These are phyloP conservation scores for Drosophila equinoxialis DNA, from an alignment of 1,140 invertebrate genomes.

Conservation along the genomic window DNA sequence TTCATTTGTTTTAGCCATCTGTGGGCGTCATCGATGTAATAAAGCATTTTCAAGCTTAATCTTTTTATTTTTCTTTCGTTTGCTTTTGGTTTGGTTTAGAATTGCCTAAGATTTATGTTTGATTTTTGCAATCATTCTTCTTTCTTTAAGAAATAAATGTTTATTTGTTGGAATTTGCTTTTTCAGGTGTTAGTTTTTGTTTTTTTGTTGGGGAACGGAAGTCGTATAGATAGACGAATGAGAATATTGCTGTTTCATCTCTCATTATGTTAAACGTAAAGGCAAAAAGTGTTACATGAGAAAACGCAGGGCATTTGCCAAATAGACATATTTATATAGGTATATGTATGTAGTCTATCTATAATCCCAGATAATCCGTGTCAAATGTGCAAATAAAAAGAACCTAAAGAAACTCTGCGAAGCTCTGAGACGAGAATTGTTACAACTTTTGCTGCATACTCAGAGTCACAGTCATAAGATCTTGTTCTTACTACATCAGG, in stretches of 20 bases:
- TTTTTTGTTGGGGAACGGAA: conserved; percentile 61
- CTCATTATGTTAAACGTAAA: no score
- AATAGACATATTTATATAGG: neutral
- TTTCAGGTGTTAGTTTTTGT: conserved; percentile 42
- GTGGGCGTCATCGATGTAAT: conserved; percentile 66
- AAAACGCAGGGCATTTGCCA: neutral
- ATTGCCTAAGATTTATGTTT: conserved; percentile 65
- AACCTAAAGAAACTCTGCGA: conserved; percentile 4
- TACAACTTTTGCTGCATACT: conserved; percentile 39
- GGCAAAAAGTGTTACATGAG: conserved; percentile 9
- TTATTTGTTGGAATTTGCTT: conserved; percentile 56
- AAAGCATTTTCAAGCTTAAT: conserved; percentile 72
- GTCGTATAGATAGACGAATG: conserved; percentile 30
- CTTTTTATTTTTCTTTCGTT: conserved; percentile 51
- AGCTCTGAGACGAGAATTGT: conserved; percentile 26
- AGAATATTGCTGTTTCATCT: conserved; percentile 10
- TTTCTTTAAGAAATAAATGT: conserved; percentile 65
- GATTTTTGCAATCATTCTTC: conserved; percentile 79
- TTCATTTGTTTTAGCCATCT: conserved; percentile 58
- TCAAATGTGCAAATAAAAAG: conserved; percentile 15
- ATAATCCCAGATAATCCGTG: conserved; percentile 8
- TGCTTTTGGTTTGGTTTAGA: conserved; percentile 33
- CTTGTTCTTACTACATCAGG: conserved; percentile 19
- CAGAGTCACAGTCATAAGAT: conserved; percentile 14
- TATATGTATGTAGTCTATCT: neutral